A percentile compares a stretch with the other conserved stretches of the same genome.
These are phyloP conservation scores for Elanoides forficatus DNA, from an alignment of 2,113 vertebrate species.

Conservation along the genomic window DNA sequence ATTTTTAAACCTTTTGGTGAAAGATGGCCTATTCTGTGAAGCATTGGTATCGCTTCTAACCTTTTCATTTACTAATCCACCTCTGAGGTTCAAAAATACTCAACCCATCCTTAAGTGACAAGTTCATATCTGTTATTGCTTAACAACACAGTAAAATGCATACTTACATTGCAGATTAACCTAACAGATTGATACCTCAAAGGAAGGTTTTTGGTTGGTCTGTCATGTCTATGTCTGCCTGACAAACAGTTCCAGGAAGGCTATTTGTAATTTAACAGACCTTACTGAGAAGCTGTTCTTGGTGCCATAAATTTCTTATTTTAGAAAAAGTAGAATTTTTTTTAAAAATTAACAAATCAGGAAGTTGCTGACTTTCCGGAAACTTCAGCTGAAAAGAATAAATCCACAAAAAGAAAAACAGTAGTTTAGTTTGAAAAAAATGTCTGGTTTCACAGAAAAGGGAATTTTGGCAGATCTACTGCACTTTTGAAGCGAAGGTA, in stretches of 20 bases:
- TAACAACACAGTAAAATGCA: background rate
- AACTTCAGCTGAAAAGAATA: slow-evolving; percentile 7
- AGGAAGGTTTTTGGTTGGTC: background rate
- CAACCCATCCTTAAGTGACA: background rate
- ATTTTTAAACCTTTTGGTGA: background rate
- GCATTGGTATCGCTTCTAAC: background rate
- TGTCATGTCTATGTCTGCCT: background rate
- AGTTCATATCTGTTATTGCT: background rate
- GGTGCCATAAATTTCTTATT: background rate
- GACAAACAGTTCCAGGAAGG: slow-evolving; percentile 48
- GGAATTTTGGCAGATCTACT: background rate
- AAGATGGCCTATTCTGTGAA: background rate
- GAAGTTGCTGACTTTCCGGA: background rate
- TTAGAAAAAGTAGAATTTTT: background rate
- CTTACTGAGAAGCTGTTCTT: slow-evolving; percentile 16
- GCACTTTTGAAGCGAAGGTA: background rate
- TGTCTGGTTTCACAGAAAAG: background rate
- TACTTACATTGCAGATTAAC: background rate
- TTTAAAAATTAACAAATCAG: background rate
- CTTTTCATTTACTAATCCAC: background rate
- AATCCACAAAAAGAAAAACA: background rate
- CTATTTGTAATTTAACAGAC: background rate
- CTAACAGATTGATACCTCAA: background rate
- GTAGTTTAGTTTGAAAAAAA: background rate
- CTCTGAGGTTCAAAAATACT: background rate